Evolutionary conservation across 2,888 invertebrate genomes (phyloP).

Genomic region (Ophonus ardosiacus): DNA sequence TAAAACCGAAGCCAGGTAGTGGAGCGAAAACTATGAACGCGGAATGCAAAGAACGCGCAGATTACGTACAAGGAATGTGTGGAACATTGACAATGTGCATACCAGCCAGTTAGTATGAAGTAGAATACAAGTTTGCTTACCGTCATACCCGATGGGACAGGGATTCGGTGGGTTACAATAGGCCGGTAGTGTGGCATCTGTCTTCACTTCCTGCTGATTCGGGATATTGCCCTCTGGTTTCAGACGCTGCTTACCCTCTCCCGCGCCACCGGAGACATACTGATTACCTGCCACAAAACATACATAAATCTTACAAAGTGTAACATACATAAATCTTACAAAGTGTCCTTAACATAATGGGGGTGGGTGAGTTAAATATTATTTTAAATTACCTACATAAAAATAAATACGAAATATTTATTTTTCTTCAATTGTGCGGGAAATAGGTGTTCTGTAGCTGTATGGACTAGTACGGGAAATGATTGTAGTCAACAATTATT

Average conservation of each 20-base stretch:
- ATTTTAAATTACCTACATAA: no score
- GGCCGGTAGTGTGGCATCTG: slow-evolving; percentile 94
- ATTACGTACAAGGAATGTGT: not conserved
- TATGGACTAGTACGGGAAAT: no score
- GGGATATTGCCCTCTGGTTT: slow-evolving; percentile 79
- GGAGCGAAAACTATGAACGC: not conserved
- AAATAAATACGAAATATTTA: no score
- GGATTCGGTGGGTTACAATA: slow-evolving; percentile 99
- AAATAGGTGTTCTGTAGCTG: no score
- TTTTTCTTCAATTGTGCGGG: no score
- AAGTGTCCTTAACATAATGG: no score
- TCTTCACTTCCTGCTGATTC: slow-evolving; percentile 88
- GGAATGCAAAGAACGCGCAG: not conserved
- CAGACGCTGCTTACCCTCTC: slow-evolving; percentile 85
- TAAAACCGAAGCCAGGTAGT: not conserved
- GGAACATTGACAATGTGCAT: not conserved
- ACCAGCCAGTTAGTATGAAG: not conserved
- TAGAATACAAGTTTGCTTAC: slow-evolving; percentile 75
- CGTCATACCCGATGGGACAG: slow-evolving; percentile 95
- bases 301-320: no score
- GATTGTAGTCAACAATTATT: no score
- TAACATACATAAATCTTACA: no score
- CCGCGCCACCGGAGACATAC: slow-evolving; percentile 86
- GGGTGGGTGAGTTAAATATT: no score
- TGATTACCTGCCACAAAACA: slow-evolving; percentile 77